Evolutionary conservation across 2,113 vertebrate genomes (phyloP).

Genomic region (Amia ocellicauda): DNA sequence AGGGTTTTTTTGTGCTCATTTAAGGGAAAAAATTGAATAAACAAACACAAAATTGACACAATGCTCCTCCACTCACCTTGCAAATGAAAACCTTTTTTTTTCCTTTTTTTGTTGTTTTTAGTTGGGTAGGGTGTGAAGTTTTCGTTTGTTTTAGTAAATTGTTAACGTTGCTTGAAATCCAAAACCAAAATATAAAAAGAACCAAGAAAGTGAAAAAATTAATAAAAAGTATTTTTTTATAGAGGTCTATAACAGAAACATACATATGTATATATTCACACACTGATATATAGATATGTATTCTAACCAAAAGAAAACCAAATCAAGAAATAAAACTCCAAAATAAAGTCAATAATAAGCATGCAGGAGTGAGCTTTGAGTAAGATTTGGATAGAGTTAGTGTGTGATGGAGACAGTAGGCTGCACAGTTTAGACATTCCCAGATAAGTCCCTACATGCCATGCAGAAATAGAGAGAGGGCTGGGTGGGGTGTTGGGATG

Average conservation of each 20-base stretch:
- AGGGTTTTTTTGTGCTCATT: no score
- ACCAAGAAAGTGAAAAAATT: constrained; percentile 52
- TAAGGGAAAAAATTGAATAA: no score
- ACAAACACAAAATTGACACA: constrained; percentile 15
- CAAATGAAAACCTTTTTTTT: constrained; percentile 27
- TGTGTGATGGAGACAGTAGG: constrained; percentile 52
- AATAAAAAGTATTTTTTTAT: constrained; percentile 48
- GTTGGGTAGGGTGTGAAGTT: constrained; percentile 49
- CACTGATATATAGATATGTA: constrained; percentile 30
- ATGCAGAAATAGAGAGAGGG: constrained; percentile 9
- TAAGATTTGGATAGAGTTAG: constrained; percentile 49
- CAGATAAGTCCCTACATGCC: constrained; percentile 24
- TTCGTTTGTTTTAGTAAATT: constrained; percentile 53
- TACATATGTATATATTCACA: constrained; percentile 62
- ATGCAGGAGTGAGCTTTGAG: constrained; percentile 51
- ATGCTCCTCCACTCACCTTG: constrained; percentile 38
- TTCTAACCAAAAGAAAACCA: no score
- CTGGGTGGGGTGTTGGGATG: neutral
- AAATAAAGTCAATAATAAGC: constrained; percentile 26
- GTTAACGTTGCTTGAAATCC: constrained; percentile 32
- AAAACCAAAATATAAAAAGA: constrained; percentile 12
- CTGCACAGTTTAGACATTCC: constrained; percentile 42
- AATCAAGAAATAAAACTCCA: constrained; percentile 13
- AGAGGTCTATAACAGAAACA: constrained; percentile 54
- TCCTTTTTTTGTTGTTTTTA: constrained; percentile 27